Base-by-base conservation (phyloP, 1,140 invertebrate species). In the Drosophila malerkotliana region DNA sequence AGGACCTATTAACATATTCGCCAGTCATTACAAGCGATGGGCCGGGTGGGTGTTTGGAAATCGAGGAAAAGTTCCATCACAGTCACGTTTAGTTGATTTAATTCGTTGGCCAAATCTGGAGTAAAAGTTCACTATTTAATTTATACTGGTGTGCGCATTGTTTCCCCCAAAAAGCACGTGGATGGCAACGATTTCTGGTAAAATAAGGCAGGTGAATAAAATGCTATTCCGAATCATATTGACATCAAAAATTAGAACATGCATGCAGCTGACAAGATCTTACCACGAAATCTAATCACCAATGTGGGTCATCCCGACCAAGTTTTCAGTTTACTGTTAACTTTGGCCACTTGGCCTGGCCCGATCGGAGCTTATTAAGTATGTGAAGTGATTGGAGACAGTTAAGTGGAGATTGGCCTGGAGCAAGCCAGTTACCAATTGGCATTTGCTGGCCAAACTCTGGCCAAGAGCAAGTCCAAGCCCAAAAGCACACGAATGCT, bases 51-150 rank as follows among this genome's bases (percentile, higher is more conserved):
- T 55, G 71, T 85, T 73, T 78, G 75, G 82, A 76, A 87, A 88
- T 87, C 79, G 56, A 72, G 75, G 83, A 88, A 85, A 87, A 87
- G 83, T 87, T 88, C 82, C 59, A 79, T 79, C 75, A 82, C 56
- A 55, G 60, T 74, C 67, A 56, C 62, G 87, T 88, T 88, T 88
- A 74, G 66, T 88, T 83, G 79, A 88, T 73, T 88, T 59, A 68
- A 88, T 79, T 79, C 76, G 51, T 60, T 55, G 62, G 34, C 84
- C 60, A 66, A 83, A 88, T 61, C 79, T 88, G 62, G 83, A 89
- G 84, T 88, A 88, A 89, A 83, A 88, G 83, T 88, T 88, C 84
- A 82, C 45, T 0, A 6, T 14, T 44, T 88, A 87, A 87, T 87
- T 81, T 87, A 85, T 85, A 67, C 81, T 9, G 76, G 37, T 37